Conservation (phyloP, 2,797 vertebrate species). For the Pitangus sulphuratus region DNA sequence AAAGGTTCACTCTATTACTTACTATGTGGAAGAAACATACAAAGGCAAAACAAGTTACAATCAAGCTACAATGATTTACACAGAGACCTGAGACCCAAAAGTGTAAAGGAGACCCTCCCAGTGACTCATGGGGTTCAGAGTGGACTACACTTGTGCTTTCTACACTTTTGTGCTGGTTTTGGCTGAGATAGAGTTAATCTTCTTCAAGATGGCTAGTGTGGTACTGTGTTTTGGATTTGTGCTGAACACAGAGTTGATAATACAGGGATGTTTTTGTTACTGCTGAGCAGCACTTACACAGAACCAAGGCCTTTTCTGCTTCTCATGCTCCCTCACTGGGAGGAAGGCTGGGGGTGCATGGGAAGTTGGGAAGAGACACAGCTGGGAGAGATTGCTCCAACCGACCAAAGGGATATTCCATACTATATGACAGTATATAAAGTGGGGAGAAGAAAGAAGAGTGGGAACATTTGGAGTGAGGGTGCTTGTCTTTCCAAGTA, state of each 20-base stretch:
- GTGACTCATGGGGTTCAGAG: background rate
- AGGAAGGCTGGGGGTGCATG: rapidly evolving
- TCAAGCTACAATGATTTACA: background rate
- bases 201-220: background rate
- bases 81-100: rapidly evolving
- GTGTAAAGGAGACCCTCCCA: background rate
- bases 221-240: background rate
- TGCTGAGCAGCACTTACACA: background rate
- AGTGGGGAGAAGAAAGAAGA: background rate
- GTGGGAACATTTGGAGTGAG: background rate
- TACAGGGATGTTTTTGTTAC: background rate
- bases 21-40: background rate
- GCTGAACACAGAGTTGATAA: background rate
- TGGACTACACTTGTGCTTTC: background rate
- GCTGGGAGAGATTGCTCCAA: background rate
- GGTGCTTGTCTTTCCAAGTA: background rate
- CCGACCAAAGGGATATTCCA: background rate
- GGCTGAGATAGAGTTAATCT: background rate
- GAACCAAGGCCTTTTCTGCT: background rate
- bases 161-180: background rate
- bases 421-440: background rate
- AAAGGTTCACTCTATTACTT: background rate
- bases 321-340: rapidly evolving
- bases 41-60: background rate
- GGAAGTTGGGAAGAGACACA: background rate